Evolutionary conservation across 2,113 vertebrate genomes (phyloP).

Genomic region (Phyllostomus discolor): DNA sequence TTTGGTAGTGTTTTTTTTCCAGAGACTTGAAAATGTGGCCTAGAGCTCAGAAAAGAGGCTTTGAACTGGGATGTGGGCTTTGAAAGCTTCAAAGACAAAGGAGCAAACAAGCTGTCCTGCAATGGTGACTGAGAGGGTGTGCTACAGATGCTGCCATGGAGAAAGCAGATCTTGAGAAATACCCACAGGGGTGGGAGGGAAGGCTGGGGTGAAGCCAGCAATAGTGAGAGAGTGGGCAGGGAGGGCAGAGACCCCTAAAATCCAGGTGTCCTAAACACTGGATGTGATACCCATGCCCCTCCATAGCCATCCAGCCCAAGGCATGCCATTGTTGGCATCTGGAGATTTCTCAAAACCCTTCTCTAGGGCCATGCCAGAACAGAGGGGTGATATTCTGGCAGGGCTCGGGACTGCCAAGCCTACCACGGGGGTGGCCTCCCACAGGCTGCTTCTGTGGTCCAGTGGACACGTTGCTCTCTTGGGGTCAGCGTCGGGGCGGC

Average conservation of each 20-base stretch:
- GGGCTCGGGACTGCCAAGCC: neutral
- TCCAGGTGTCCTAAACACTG: neutral
- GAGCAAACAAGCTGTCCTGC: neutral
- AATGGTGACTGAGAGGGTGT: neutral
- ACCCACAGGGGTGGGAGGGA: neutral
- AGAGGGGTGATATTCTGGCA: constrained; percentile 30
- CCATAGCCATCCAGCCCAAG: neutral
- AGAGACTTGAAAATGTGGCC: neutral
- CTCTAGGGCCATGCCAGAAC: neutral
- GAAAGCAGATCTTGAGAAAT: neutral
- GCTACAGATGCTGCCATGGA: neutral
- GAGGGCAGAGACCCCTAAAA: neutral
- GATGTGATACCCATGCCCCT: neutral
- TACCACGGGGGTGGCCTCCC: constrained; percentile 27
- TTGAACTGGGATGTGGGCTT: neutral
- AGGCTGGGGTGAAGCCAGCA: neutral
- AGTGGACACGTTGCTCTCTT: constrained; percentile 61
- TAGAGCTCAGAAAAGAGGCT: neutral
- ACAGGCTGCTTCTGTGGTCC: constrained; percentile 64
- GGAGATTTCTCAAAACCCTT: neutral
- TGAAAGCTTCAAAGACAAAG: neutral
- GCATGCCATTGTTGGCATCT: neutral
- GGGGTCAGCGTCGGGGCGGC: constrained; percentile 68
- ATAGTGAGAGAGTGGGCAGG: neutral
- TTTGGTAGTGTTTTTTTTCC: neutral